Conservation (phyloP, 2,888 invertebrate species). For the Furcula furcula region DNA sequence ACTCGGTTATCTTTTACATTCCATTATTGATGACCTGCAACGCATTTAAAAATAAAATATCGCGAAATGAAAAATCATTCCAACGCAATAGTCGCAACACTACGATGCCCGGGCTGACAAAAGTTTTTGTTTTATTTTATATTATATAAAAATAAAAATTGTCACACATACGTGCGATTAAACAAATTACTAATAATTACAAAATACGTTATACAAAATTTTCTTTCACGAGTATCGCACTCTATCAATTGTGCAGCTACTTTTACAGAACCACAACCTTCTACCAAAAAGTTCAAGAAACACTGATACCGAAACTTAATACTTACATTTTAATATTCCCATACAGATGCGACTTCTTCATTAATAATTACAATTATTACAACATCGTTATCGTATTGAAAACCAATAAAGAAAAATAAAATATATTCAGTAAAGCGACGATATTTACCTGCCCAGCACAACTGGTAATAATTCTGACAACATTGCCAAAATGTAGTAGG, state of each 20-base stretch:
- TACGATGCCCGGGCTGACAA: conserved; percentile 29
- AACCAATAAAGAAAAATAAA: conserved; percentile 72
- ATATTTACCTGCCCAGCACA: conserved; percentile 76
- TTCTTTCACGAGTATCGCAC: conserved; percentile 69
- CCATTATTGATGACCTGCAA: conserved; percentile 69
- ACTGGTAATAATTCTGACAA: conserved; percentile 78
- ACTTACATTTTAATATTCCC: conserved; percentile 53
- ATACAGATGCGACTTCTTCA: conserved; percentile 37
- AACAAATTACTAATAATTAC: conserved; percentile 16
- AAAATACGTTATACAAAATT: conserved; percentile 47
- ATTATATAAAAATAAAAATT: no score
- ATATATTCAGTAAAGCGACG: conserved; percentile 59
- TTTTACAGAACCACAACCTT: conserved; percentile 77
- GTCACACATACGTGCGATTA: conserved; percentile 15
- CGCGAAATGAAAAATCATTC: conserved; percentile 55
- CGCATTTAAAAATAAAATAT: conserved; percentile 70
- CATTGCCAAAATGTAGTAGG: conserved; percentile 62
- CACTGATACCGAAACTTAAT: conserved; percentile 49
- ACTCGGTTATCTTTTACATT: conserved; percentile 62
- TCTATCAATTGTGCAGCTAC: conserved; percentile 75
- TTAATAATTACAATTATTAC: conserved; percentile 47
- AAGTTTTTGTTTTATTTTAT: conserved; percentile 26
- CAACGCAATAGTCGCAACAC: conserved; percentile 36
- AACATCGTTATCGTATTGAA: conserved; percentile 52
- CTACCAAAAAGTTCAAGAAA: conserved; percentile 74